Conservation (phyloP, 1,140 invertebrate genomes). For the Drosophila nannoptera region DNA sequence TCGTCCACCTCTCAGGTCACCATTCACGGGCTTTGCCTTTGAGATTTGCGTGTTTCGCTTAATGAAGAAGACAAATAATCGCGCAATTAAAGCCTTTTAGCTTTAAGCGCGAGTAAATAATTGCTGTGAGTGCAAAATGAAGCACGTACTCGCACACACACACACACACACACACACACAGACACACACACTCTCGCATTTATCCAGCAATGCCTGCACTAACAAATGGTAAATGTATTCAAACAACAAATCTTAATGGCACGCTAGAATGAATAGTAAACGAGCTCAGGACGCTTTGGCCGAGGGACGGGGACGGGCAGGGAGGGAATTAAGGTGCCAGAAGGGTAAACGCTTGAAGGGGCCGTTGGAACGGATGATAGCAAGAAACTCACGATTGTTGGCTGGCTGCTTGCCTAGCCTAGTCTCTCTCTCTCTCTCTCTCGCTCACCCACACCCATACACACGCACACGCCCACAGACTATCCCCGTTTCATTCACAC, state of each 20-base stretch:
- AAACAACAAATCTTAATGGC: slow-evolving; percentile 78
- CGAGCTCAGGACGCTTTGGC: slow-evolving; percentile 43
- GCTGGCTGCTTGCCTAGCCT: slow-evolving; percentile 27
- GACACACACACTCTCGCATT: slow-evolving; percentile 18
- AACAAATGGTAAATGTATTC: slow-evolving; percentile 77
- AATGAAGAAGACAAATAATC: slow-evolving; percentile 79
- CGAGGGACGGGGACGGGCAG: not conserved
- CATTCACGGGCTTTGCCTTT: slow-evolving; percentile 60
- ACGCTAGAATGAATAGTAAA: slow-evolving; percentile 77
- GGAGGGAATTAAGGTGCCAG: slow-evolving; percentile 3
- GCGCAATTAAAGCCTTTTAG: slow-evolving; percentile 79
- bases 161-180: slow-evolving; percentile 15
- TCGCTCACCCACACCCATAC: not conserved
- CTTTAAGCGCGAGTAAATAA: slow-evolving; percentile 78
- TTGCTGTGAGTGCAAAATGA: slow-evolving; percentile 75
- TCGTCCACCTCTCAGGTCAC: not conserved
- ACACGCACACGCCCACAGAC: not conserved
- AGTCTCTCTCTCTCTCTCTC: slow-evolving; percentile 1
- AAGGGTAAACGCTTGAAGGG: slow-evolving; percentile 37
- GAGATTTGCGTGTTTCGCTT: slow-evolving; percentile 78
- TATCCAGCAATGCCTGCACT: slow-evolving; percentile 55
- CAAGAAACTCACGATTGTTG: slow-evolving; percentile 32
- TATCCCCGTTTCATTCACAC: not conserved
- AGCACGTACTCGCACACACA: slow-evolving; percentile 41
- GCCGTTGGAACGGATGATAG: slow-evolving; percentile 40